A percentile compares a stretch with the other conserved stretches of the same genome.
These are phyloP conservation scores for Tigriopus japonicus DNA, from an alignment of 1,140 invertebrate species.

Conservation along the genomic window DNA sequence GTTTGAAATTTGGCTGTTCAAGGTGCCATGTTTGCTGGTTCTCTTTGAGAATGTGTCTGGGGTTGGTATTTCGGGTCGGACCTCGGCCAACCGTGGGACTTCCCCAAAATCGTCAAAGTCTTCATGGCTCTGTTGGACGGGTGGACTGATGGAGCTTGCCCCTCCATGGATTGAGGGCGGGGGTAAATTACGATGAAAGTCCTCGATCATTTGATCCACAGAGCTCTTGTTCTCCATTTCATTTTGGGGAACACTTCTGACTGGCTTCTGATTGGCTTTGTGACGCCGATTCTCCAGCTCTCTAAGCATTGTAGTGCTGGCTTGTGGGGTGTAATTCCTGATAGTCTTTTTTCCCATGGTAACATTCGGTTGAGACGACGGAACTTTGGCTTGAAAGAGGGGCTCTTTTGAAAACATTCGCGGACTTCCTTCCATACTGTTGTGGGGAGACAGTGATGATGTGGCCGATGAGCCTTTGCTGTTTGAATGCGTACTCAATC, in stretches of 20 bases:
- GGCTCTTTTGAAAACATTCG: background rate
- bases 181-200: constrained; percentile 9
- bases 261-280: background rate
- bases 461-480: background rate
- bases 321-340: constrained; percentile 10
- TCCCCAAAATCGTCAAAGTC: background rate
- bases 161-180: background rate
- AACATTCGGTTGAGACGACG: background rate
- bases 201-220: constrained; percentile 6
- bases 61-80: background rate
- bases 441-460: constrained; percentile 5
- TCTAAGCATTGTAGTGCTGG: background rate
- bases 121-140: background rate
- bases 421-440: constrained; percentile 7
- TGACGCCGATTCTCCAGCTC: constrained; percentile 2
- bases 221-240: background rate
- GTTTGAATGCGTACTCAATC: background rate
- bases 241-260: background rate
- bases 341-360: constrained; percentile 9
- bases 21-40: background rate
- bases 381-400: background rate
- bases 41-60: background rate
- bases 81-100: background rate
- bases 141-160: background rate
- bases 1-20: constrained; percentile 1